Conservation (phyloP, 2,888 invertebrate genomes). For the Sesia apiformis region DNA sequence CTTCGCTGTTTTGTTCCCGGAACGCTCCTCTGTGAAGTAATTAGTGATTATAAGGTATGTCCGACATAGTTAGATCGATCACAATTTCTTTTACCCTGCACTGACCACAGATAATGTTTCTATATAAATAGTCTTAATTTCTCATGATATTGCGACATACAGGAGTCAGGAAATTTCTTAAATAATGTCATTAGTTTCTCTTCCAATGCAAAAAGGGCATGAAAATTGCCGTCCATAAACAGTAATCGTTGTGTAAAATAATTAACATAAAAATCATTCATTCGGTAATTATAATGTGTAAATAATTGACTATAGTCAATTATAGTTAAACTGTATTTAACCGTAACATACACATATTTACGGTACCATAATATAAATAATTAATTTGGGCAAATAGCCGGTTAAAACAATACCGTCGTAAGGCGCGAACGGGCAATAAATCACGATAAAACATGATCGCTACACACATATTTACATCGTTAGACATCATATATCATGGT, state of each 20-base stretch:
- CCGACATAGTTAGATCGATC: no score
- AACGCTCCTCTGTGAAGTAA: no score
- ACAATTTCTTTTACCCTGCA: no score
- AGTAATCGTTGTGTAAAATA: slow-evolving; percentile 94
- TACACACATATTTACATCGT: slow-evolving; percentile 4
- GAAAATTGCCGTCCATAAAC: slow-evolving; percentile 95
- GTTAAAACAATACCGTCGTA: not conserved
- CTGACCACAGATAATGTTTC: no score
- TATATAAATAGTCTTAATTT: no score
- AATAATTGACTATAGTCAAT: slow-evolving; percentile 90
- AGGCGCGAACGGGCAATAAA: not conserved
- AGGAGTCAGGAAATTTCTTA: slow-evolving; percentile 81
- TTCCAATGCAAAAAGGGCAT: slow-evolving; percentile 89
- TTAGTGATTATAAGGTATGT: no score
- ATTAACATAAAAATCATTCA: slow-evolving; percentile 97
- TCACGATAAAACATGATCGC: not conserved
- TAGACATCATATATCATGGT: slow-evolving; percentile 9
- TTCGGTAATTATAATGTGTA: slow-evolving; percentile 94
- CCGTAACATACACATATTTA: no score
- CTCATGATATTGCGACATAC: no score
- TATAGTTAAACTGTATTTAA: slow-evolving; percentile 31
- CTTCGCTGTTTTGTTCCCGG: no score
- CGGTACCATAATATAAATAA: no score
- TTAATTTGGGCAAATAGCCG: no score
- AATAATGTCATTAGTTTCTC: slow-evolving; percentile 85